A percentile compares a stretch with the other conserved stretches of the same genome.
Conservation (phyloP, 2,113 vertebrate genomes). For the Macquaria ambigua region DNA sequence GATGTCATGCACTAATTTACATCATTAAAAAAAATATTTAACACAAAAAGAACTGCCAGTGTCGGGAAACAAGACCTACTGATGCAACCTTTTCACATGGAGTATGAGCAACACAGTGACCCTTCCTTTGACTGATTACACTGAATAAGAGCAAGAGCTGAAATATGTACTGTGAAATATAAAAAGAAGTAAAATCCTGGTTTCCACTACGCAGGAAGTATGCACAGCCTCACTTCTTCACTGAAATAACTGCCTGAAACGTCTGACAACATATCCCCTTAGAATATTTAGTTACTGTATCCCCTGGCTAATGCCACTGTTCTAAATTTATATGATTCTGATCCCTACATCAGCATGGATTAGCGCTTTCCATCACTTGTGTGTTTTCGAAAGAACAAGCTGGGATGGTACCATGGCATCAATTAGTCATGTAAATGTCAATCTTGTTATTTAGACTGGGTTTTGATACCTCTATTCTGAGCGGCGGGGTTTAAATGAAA, state of each 20-base stretch:
- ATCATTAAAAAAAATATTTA: too few relatives aligned
- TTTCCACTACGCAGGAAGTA: background rate
- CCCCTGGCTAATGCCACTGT: slow-evolving; percentile 21
- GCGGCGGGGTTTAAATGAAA: slow-evolving; percentile 28
- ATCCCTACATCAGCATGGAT: slow-evolving; percentile 54
- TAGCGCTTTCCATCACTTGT: slow-evolving; percentile 34
- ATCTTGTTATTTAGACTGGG: slow-evolving; percentile 42
- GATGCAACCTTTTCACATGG: background rate
- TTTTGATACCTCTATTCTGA: slow-evolving; percentile 55
- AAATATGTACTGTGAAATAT: background rate
- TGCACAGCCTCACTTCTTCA: background rate
- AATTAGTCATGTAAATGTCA: slow-evolving; percentile 70
- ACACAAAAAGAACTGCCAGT: too few relatives aligned
- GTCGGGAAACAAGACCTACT: too few relatives aligned
- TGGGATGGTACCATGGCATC: slow-evolving; percentile 38
- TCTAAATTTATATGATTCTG: slow-evolving; percentile 42
- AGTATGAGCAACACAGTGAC: background rate
- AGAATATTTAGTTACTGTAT: slow-evolving; percentile 19
- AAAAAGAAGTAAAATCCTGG: background rate
- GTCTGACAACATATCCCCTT: background rate
- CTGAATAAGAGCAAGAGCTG: background rate
- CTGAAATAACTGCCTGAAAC: background rate
- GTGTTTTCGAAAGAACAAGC: slow-evolving; percentile 24
- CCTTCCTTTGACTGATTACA: background rate
- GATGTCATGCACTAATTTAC: too few relatives aligned